These are phyloP conservation scores for Ranitomeya variabilis DNA, from an alignment of 2,113 vertebrate genomes.

Conservation along the genomic window DNA sequence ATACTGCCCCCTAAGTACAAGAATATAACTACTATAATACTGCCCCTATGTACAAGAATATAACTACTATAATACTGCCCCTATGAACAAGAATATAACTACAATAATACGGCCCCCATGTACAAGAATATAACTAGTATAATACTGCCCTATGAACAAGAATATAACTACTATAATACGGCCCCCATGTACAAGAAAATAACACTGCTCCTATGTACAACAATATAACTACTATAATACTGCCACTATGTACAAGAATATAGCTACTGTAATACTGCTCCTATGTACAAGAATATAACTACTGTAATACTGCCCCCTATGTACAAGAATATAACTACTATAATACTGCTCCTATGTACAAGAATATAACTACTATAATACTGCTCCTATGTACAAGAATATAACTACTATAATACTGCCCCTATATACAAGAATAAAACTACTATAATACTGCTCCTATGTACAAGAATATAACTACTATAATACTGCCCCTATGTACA, in stretches of 20 bases:
- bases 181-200: too few relatives aligned
- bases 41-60: too few relatives aligned
- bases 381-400: too few relatives aligned
- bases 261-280: too few relatives aligned
- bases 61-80: not conserved
- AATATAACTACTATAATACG: not conserved
- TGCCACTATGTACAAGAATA: too few relatives aligned
- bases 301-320: not conserved
- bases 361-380: constrained; percentile 2
- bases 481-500: not conserved
- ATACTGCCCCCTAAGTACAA: constrained; percentile 1
- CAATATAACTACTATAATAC: too few relatives aligned
- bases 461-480: too few relatives aligned
- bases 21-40: not conserved
- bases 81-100: not conserved
- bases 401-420: not conserved
- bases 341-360: constrained; percentile 2
- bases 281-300: too few relatives aligned
- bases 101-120: too few relatives aligned
- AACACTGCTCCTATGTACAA: too few relatives aligned
- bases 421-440: not conserved
- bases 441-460: too few relatives aligned
- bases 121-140: too few relatives aligned
- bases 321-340: constrained; percentile 2
- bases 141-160: not conserved